Conservation (phyloP, 1,140 invertebrate species). For the Platyscapa corneri region DNA sequence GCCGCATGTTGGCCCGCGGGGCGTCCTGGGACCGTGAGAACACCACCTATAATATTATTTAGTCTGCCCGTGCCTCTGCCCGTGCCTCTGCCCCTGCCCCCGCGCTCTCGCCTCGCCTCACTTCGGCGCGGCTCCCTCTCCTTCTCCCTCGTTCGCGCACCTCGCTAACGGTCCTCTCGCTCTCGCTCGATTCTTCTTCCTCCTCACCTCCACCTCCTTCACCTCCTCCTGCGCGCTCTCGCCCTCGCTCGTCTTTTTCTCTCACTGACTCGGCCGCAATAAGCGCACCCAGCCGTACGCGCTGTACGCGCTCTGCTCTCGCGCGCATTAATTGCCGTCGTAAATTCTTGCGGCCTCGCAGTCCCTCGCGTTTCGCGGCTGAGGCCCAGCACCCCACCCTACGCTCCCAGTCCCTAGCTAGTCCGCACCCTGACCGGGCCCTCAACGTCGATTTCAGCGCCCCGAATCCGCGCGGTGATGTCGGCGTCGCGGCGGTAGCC, state of each 20-base stretch:
- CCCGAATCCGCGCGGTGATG: background rate
- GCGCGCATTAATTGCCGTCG: slow-evolving; percentile 74
- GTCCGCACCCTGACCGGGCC: background rate
- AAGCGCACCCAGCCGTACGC: slow-evolving; percentile 65
- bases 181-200: slow-evolving; percentile 4
- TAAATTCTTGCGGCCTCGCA: slow-evolving; percentile 70
- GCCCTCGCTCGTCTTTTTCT: background rate
- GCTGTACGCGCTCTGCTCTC: slow-evolving; percentile 69
- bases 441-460: slow-evolving; percentile 5
- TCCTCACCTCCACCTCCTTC: background rate
- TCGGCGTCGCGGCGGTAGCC: slow-evolving; percentile 54
- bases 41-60: slow-evolving; percentile 76
- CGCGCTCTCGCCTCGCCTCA: slow-evolving; percentile 41
- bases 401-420: slow-evolving; percentile 17
- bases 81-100: slow-evolving; percentile 45
- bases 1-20: slow-evolving; percentile 73
- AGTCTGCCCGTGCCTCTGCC: slow-evolving; percentile 65
- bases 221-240: background rate
- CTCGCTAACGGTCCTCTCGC: slow-evolving; percentile 53
- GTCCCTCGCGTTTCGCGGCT: slow-evolving; percentile 44
- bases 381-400: slow-evolving; percentile 13
- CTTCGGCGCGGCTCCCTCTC: background rate
- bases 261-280: slow-evolving; percentile 24
- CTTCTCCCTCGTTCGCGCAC: slow-evolving; percentile 33
- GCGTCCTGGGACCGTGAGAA: slow-evolving; percentile 74